These are phyloP conservation scores for Anniella stebbinsi DNA, from an alignment of 2,797 vertebrate genomes.

Conservation along the genomic window DNA sequence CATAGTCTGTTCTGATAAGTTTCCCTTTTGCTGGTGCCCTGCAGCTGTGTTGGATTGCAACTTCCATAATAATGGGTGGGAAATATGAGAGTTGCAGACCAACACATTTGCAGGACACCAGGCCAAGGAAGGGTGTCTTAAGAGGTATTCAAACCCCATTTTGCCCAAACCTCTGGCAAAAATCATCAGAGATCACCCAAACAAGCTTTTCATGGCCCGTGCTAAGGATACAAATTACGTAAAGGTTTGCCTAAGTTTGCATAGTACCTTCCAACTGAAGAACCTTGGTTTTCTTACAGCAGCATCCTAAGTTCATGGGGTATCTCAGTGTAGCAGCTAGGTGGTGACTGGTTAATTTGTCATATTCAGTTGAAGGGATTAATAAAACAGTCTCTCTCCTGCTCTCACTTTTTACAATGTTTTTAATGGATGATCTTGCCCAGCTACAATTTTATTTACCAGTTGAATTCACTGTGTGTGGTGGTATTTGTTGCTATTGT, in stretches of 20 bases:
- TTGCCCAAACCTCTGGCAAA: not conserved
- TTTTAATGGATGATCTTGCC: constrained; percentile 64
- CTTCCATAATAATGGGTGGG: no score
- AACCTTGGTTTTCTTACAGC: not conserved
- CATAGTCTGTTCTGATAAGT: no score
- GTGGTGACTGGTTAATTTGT: not conserved
- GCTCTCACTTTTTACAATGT: constrained; percentile 44
- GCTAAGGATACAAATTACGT: constrained; percentile 5
- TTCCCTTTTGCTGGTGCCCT: no score
- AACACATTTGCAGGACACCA: no score
- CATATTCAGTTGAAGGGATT: not conserved
- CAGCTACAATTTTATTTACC: constrained; percentile 58
- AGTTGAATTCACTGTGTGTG: constrained; percentile 44
- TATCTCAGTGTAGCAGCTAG: not conserved
- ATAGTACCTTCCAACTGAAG: not conserved
- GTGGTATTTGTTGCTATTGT: not conserved
- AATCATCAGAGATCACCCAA: not conserved
- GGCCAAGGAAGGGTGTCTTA: not conserved
- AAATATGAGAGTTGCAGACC: no score
- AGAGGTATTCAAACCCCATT: not conserved
- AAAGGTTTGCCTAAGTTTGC: not conserved
- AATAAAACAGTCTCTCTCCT: constrained; percentile 36
- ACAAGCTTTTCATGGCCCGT: not conserved
- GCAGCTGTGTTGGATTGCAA: no score
- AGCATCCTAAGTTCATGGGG: not conserved